A percentile compares a stretch with the other conserved stretches of the same genome.
Evolutionary conservation across 2,888 invertebrate genomes (phyloP).

Genomic region (Tridacna crocea): DNA sequence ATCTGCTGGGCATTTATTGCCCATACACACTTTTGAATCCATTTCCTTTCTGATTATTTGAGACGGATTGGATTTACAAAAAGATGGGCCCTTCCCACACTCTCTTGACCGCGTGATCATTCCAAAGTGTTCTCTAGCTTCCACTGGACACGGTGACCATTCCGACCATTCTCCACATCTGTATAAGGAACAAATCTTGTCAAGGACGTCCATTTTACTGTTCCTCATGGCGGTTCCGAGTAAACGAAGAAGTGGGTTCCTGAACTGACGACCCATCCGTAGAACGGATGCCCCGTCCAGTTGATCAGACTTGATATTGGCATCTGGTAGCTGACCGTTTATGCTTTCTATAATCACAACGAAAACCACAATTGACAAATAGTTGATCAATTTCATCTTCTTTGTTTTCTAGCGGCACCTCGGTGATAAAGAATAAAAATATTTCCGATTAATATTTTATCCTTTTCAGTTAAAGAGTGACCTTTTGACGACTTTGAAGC

Average conservation of each 20-base stretch:
- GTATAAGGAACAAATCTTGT: neutral
- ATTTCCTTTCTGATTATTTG: neutral
- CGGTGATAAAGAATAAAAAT: no score
- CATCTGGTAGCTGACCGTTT: no score
- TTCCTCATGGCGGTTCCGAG: slow-evolving; percentile 3
- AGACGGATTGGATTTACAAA: neutral
- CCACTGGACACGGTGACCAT: slow-evolving; percentile 9
- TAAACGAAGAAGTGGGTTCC: neutral
- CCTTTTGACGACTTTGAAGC: no score
- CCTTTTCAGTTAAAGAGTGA: no score
- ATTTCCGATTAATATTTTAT: no score
- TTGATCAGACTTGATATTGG: neutral
- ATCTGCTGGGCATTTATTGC: neutral
- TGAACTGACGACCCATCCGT: neutral
- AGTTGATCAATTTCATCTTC: no score
- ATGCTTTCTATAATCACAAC: no score
- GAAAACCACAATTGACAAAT: no score
- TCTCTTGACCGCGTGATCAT: slow-evolving; percentile 14
- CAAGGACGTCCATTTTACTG: neutral
- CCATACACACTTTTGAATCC: slow-evolving; percentile 7
- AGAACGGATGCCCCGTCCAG: neutral
- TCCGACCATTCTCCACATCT: slow-evolving; percentile 11
- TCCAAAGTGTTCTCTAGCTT: neutral
- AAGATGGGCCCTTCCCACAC: slow-evolving; percentile 7
- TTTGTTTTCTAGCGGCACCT: no score